A percentile compares a stretch with the other conserved stretches of the same genome.
phyloP scores from a whole-genome alignment of 2,797 vertebrate species.

The Hirundo rustica region DNA sequence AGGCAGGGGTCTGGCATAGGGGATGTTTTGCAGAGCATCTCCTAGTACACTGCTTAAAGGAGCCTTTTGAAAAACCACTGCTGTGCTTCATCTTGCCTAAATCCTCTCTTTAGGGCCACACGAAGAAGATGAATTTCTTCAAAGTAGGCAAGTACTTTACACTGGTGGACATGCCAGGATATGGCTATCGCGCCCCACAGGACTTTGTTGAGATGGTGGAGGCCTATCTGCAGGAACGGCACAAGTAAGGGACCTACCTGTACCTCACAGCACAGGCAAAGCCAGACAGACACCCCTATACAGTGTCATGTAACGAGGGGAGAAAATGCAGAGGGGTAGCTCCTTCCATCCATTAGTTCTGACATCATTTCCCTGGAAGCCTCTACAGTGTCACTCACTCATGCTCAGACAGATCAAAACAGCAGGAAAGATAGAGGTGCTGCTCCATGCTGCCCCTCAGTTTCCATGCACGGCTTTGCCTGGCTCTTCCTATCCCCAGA shows the following conservation, averaged over 20 bases:
- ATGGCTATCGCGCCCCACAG: slow-evolving; percentile 85
- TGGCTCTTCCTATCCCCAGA: background rate
- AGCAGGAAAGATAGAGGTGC: background rate
- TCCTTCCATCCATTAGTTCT: background rate
- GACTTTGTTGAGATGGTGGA: slow-evolving; percentile 97
- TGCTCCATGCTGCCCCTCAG: background rate
- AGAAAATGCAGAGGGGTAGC: background rate
- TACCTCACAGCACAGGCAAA: background rate
- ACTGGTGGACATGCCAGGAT: slow-evolving; percentile 95
- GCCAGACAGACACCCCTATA: background rate
- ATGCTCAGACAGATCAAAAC: background rate
- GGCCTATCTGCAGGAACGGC: slow-evolving; percentile 84
- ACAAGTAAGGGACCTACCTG: slow-evolving; percentile 78
- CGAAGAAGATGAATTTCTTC: slow-evolving; percentile 98
- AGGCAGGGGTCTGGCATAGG: fast-evolving
- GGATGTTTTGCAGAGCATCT: background rate
- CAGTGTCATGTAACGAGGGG: too few relatives aligned
- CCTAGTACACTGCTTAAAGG: background rate
- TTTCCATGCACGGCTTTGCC: background rate
- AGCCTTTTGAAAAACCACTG: background rate
- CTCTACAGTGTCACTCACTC: background rate
- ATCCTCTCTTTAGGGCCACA: slow-evolving; percentile 85
- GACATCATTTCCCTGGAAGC: background rate
- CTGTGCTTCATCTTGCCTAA: background rate
- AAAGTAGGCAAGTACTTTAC: slow-evolving; percentile 87